Evolutionary conservation across 2,113 vertebrate genomes (phyloP).

Genomic region (Chiloscyllium plagiosum): DNA sequence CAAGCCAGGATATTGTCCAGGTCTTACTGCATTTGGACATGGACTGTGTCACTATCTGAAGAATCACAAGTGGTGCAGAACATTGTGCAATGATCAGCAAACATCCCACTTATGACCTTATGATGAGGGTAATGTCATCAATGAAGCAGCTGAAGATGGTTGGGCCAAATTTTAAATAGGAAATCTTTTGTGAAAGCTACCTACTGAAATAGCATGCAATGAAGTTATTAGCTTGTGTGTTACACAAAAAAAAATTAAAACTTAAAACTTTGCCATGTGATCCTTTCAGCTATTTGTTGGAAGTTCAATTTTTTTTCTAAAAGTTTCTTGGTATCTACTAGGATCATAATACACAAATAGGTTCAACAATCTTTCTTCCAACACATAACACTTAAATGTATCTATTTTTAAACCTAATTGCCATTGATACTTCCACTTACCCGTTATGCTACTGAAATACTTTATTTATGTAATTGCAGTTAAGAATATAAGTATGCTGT

Average conservation of each 20-base stretch:
- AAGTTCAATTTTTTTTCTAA: neutral
- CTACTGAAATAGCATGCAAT: neutral
- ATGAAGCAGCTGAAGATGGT: neutral
- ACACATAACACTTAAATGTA: neutral
- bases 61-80: no score
- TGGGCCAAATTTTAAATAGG: neutral
- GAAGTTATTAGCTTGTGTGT: neutral
- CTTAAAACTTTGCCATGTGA: neutral
- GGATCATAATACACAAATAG: neutral
- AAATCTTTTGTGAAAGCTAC: neutral
- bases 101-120: no score
- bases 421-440: neutral
- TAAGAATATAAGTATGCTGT: neutral
- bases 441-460: neutral
- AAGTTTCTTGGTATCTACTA: neutral
- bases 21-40: no score
- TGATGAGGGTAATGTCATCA: no score
- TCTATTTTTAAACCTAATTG: neutral
- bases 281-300: neutral
- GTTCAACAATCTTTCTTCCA: neutral
- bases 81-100: no score
- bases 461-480: neutral
- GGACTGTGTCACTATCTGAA: no score
- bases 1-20: no score
- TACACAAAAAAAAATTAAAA: neutral